Conservation (phyloP, 2,113 vertebrate species). For the Mirounga angustirostris region DNA sequence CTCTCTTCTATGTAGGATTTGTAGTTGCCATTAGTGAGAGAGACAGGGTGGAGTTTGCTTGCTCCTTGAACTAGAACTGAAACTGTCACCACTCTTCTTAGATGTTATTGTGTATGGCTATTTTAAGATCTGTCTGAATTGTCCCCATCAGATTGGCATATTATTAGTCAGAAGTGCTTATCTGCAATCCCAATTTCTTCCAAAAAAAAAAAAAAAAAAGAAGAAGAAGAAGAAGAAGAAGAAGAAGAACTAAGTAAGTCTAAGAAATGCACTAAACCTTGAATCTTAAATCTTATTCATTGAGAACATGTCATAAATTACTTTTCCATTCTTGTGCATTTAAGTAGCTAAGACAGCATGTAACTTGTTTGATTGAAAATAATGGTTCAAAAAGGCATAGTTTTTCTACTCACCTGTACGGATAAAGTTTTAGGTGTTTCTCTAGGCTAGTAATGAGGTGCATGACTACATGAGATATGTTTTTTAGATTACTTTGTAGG, state of each 20-base stretch:
- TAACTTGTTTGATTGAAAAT: constrained; percentile 20
- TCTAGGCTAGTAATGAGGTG: not conserved
- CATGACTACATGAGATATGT: not conserved
- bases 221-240: not conserved
- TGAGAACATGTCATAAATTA: not conserved
- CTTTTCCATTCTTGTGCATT: not conserved
- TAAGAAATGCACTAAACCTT: not conserved
- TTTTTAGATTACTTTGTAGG: not conserved
- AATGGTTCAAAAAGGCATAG: not conserved
- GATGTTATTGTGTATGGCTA: not conserved
- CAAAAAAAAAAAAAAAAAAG: not conserved
- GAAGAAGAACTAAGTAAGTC: not conserved
- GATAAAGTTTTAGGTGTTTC: not conserved
- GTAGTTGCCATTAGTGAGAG: not conserved
- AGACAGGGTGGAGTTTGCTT: not conserved
- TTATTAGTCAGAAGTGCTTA: not conserved
- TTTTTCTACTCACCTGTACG: not conserved
- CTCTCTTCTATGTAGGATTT: not conserved
- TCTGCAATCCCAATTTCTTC: constrained; percentile 4
- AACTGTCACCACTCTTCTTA: not conserved
- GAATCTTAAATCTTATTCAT: not conserved
- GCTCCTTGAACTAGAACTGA: not conserved
- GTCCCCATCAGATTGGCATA: not conserved
- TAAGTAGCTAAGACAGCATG: not conserved
- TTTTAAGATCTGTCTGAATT: not conserved